These are phyloP conservation scores for Melanotaenia parkinsoni DNA, from an alignment of 2,797 vertebrate genomes.

Conservation along the genomic window DNA sequence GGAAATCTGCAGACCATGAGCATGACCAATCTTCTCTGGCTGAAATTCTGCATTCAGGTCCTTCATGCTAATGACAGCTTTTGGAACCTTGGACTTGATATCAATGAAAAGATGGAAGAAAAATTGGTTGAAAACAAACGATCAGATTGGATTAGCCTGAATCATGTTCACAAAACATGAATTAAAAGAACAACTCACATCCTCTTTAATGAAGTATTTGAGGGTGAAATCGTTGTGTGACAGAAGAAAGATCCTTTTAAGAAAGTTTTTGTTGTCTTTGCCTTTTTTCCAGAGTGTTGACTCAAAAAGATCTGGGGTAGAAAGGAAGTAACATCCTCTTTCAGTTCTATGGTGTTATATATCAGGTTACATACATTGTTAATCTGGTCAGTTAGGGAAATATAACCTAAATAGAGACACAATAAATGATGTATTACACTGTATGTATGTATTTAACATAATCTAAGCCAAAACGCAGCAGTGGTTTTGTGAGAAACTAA, in stretches of 20 bases:
- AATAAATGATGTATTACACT: neutral
- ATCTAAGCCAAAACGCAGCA: neutral
- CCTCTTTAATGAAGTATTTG: constrained; percentile 89
- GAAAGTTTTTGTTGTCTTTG: constrained; percentile 85
- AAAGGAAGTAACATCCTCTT: neutral
- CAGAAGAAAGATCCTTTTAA: constrained; percentile 86
- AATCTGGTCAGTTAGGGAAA: neutral
- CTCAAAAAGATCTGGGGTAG: constrained; percentile 80
- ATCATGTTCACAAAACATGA: neutral
- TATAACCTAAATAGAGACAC: neutral
- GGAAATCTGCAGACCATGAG: constrained; percentile 89
- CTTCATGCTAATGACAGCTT: constrained; percentile 86
- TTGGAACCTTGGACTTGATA: constrained; percentile 84
- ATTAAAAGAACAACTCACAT: constrained; percentile 78
- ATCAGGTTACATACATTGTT: neutral
- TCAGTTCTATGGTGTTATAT: neutral
- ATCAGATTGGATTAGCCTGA: too few relatives aligned
- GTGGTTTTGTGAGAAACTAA: neutral
- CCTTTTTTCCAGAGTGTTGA: constrained; percentile 90
- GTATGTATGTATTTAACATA: neutral
- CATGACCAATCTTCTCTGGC: constrained; percentile 87
- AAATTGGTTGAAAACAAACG: neutral
- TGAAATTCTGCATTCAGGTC: constrained; percentile 91
- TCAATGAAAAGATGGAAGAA: neutral
- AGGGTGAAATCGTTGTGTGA: constrained; percentile 86